phyloP scores from a whole-genome alignment of 2,888 invertebrate species.

The Chirona hameri region DNA sequence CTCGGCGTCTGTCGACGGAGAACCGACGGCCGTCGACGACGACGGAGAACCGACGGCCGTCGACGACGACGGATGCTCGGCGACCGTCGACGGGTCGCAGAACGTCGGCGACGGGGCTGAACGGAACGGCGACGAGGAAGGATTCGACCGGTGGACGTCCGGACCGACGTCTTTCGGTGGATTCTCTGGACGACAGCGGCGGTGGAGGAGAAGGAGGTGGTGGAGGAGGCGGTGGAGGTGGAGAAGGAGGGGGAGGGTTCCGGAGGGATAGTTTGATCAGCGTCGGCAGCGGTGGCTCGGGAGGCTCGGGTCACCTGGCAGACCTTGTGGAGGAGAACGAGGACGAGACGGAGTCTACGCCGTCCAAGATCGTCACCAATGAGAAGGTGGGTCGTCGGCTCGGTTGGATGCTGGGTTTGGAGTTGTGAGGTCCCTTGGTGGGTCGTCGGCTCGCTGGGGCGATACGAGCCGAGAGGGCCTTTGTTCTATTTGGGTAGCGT shows the following conservation, averaged over 20 bases:
- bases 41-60: too few species aligned
- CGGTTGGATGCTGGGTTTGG: too few species aligned
- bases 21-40: slow-evolving; percentile 55
- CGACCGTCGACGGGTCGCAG: slow-evolving; percentile 60
- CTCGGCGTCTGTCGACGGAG: slow-evolving; percentile 44
- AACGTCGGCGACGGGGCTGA: slow-evolving; percentile 53
- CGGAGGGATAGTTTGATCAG: slow-evolving; percentile 35
- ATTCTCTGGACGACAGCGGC: slow-evolving; percentile 35
- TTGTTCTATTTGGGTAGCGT: too few species aligned
- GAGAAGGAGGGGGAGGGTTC: neutral
- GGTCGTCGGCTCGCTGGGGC: too few species aligned
- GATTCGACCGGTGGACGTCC: slow-evolving; percentile 34
- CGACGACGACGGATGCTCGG: slow-evolving; percentile 43
- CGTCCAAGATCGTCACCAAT: slow-evolving; percentile 1
- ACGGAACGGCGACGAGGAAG: slow-evolving; percentile 10
- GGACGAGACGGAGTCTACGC: neutral
- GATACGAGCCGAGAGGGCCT: too few species aligned
- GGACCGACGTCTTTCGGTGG: slow-evolving; percentile 27
- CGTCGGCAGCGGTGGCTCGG: slow-evolving; percentile 12
- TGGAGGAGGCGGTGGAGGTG: too few species aligned
- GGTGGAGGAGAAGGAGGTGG: neutral
- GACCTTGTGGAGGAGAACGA: slow-evolving; percentile 5
- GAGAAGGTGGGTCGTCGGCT: neutral
- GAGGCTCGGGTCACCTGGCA: neutral
- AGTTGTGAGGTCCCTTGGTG: too few species aligned